phyloP scores from a whole-genome alignment of 2,113 vertebrate genomes.

The Laticauda colubrina region DNA sequence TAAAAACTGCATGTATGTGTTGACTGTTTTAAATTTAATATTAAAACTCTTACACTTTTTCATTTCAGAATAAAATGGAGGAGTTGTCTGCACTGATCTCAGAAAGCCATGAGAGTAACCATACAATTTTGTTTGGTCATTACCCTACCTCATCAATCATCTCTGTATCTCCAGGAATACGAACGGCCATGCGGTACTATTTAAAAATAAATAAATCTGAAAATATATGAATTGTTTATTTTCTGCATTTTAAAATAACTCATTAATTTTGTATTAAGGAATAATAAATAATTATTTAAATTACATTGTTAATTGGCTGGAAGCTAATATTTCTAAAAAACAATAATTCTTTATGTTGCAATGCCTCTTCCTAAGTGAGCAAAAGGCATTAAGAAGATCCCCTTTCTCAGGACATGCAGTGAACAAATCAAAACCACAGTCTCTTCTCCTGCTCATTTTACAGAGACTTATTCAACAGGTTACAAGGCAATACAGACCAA shows the following conservation, averaged over 20 bases:
- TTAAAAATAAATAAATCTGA: too few relatives aligned
- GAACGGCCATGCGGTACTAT: constrained; percentile 84
- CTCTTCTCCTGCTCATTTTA: not conserved
- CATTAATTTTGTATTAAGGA: not conserved
- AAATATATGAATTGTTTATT: not conserved
- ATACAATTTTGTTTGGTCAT: constrained; percentile 96
- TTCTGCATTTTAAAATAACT: not conserved
- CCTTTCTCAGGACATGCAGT: not conserved
- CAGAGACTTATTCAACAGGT: not conserved
- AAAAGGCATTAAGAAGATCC: not conserved
- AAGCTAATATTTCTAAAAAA: constrained; percentile 13
- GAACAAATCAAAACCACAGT: not conserved
- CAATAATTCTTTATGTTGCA: not conserved
- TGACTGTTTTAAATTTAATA: not conserved
- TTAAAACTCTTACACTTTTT: constrained; percentile 10
- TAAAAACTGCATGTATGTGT: not conserved
- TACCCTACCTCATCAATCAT: constrained; percentile 93
- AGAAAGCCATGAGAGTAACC: constrained; percentile 84
- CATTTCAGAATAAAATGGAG: constrained; percentile 83
- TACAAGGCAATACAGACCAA: not conserved
- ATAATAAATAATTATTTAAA: not conserved
- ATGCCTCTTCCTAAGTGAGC: not conserved
- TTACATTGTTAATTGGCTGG: not conserved
- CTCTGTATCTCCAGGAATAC: constrained; percentile 85
- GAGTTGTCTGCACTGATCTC: constrained; percentile 76